Conservation (phyloP, 2,797 vertebrate genomes). For the Ispidina lecontei region DNA sequence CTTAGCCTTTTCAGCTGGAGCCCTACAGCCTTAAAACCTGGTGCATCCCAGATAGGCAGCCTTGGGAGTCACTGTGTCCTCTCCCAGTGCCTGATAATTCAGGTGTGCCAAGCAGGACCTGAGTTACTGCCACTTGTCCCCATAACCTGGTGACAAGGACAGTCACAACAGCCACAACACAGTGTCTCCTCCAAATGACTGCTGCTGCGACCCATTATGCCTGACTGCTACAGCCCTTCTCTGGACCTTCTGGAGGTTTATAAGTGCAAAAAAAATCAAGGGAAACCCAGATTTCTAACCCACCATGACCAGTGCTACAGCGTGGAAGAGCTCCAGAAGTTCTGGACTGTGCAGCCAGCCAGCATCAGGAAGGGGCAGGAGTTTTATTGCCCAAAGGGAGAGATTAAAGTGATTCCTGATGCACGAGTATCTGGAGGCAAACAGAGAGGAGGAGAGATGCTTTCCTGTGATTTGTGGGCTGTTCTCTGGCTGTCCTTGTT, state of each 20-base stretch:
- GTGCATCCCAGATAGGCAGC: not conserved
- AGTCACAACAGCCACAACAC: not conserved
- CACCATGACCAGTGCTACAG: not conserved
- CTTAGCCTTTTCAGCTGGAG: not conserved
- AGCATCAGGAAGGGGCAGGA: not conserved
- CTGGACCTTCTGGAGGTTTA: not conserved
- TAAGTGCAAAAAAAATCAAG: not conserved
- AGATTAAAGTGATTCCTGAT: slow-evolving; percentile 28
- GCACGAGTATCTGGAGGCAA: not conserved
- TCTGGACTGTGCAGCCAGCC: not conserved
- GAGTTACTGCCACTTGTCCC: not conserved
- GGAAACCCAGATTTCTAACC: not conserved
- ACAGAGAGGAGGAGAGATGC: slow-evolving; percentile 22
- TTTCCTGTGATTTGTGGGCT: slow-evolving; percentile 26
- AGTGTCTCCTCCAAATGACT: not conserved
- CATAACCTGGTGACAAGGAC: not conserved
- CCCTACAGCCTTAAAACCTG: not conserved
- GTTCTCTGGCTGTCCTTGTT: slow-evolving; percentile 42
- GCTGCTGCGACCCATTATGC: not conserved
- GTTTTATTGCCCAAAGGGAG: not conserved
- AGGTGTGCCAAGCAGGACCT: not conserved
- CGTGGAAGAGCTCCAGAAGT: not conserved
- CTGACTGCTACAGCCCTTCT: not conserved
- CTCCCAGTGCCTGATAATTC: not conserved
- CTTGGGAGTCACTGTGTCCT: not conserved